Base-by-base conservation (phyloP, 2,797 vertebrate genomes). In the Oryzias sinensis region DNA sequence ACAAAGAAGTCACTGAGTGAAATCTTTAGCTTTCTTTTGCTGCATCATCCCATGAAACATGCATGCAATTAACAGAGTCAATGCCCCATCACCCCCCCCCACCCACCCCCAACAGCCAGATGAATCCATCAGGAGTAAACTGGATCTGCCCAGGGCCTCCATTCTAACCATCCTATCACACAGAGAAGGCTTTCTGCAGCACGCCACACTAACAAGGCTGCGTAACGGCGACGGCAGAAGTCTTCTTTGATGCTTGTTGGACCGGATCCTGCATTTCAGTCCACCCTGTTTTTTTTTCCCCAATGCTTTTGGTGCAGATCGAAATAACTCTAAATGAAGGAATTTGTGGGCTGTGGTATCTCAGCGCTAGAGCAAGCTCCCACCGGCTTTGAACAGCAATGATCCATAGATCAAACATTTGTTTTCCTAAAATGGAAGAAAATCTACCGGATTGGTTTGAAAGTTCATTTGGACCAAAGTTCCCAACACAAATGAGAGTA, bases 1-100 rank as follows among this genome's bases (percentile, higher is more conserved):
- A 22, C 41, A 15, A 29, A 41, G 59, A 69, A 60, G 73, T 76
- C 60, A 45, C 51, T 42, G 50, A 63, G 69, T 62, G 46, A 41
- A 70, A 77, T 62, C 60, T 46, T 56, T 5, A 59, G 68, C 53
- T 68, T 74, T 68, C 56, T 27, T 5, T 27, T 27, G 5, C 58
- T 80, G 70, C 67, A 62, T 80, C 85, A 59, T 81, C 70, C 70
- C 81, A 89, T 90, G 83, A 90, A 91, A 88, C 84, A 89, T 87
- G 87, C 84, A 90, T 88, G 86, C 79, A 91, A 89, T 91, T 87
- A 91, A 80, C 83, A 77, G 70, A 83, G 88, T 88, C 82, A 83
- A 51, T 69, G 83, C 86, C 79, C 68, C 71, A 71, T n/a, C n/a
- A 22, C 27, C 6, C 27, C 27, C 27, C 6, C 5, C 69, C 20